A percentile compares a stretch with the other conserved stretches of the same genome.
These are phyloP conservation scores for Pseudomugil gertrudae DNA, from an alignment of 2,797 vertebrate genomes.

Conservation along the genomic window DNA sequence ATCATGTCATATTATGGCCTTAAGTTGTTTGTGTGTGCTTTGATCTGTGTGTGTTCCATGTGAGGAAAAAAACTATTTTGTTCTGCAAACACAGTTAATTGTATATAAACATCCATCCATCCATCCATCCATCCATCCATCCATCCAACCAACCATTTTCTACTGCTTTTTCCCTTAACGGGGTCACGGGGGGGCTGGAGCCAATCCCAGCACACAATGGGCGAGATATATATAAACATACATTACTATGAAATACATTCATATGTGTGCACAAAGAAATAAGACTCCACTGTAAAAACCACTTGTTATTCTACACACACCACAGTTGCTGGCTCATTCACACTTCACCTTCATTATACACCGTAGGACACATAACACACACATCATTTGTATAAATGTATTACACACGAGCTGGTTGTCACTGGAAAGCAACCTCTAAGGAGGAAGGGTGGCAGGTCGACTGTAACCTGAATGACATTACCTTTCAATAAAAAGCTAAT, in stretches of 20 bases:
- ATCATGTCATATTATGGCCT: constrained; percentile 7
- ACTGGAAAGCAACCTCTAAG: not conserved
- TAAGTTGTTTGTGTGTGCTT: constrained; percentile 11
- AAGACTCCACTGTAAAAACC: constrained; percentile 1
- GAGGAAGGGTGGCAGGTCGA: not conserved
- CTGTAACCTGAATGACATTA: not conserved
- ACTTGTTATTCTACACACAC: constrained; percentile 28
- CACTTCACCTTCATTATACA: constrained; percentile 40
- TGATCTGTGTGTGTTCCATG: constrained; percentile 1
- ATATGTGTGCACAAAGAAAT: constrained; percentile 1
- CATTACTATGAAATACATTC: constrained; percentile 19
- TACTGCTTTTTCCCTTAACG: too few relatives aligned
- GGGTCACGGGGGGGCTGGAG: too few relatives aligned
- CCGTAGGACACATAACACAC: not conserved
- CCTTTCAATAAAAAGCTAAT: constrained; percentile 23
- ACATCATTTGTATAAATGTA: not conserved
- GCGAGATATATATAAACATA: constrained; percentile 4
- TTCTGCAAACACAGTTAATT: constrained; percentile 9
- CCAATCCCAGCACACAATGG: too few relatives aligned
- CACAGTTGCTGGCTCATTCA: constrained; percentile 3
- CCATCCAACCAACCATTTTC: too few relatives aligned
- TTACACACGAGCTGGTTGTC: constrained; percentile 3
- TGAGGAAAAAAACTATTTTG: too few relatives aligned
- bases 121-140: too few relatives aligned
- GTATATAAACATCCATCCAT: too few relatives aligned